Conservation (phyloP, 23 tunicate genomes). For the Trididemnum nubilum region DNA sequence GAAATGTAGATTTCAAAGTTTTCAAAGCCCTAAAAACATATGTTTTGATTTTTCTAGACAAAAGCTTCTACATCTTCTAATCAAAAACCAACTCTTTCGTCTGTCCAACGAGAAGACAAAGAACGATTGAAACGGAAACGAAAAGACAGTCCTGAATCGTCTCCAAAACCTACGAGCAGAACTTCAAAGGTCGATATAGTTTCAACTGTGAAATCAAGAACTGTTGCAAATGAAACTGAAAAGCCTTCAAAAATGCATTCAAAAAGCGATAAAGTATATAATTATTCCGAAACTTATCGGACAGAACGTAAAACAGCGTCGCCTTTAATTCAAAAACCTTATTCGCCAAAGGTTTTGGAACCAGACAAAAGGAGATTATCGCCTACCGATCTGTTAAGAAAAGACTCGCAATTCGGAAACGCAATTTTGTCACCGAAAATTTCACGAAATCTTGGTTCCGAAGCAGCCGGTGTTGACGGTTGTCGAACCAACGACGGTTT, state of each 20-base stretch:
- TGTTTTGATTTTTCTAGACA: too few relatives aligned
- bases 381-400: background rate
- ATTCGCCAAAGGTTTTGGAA: background rate
- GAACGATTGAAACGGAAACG: background rate
- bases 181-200: background rate
- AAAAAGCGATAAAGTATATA: background rate
- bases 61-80: background rate
- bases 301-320: background rate
- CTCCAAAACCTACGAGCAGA: background rate
- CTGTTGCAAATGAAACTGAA: background rate
- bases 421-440: background rate
- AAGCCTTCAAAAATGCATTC: background rate
- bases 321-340: background rate
- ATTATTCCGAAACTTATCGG: background rate
- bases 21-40: too few relatives aligned
- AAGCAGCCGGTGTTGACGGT: constrained; percentile 66
- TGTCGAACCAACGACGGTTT: constrained; percentile 61
- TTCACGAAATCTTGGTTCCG: background rate
- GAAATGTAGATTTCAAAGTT: too few relatives aligned
- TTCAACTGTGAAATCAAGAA: background rate
- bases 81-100: background rate
- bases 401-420: background rate
- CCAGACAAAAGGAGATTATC: background rate
- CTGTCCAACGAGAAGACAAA: background rate
- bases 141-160: background rate